phyloP scores from a whole-genome alignment of 2,797 vertebrate species.

The Tokudaia tokunoshimensis region DNA sequence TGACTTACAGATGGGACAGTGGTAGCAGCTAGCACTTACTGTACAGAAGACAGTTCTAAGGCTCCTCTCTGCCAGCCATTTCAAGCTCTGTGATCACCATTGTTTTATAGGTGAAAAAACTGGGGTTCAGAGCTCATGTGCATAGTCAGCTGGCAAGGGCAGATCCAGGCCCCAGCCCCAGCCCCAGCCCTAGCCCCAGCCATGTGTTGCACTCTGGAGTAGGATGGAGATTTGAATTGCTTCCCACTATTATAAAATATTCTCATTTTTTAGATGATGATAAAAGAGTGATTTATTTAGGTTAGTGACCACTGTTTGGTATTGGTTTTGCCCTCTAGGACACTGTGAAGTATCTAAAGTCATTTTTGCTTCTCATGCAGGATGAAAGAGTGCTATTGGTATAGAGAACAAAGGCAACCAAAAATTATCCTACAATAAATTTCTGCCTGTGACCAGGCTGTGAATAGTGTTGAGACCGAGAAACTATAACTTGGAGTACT shows the following conservation, averaged over 20 bases:
- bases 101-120: not conserved
- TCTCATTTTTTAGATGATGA: not conserved
- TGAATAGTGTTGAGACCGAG: not conserved
- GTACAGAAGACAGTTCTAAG: not conserved
- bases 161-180: not conserved
- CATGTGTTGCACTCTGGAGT: not conserved
- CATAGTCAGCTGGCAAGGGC: too few species aligned
- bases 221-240: not conserved
- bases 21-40: not conserved
- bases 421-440: not conserved
- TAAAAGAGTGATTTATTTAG: conserved; percentile 19
- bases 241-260: not conserved
- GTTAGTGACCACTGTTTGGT: not conserved
- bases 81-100: not conserved
- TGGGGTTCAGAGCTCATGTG: not conserved
- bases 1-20: not conserved
- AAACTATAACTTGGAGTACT: not conserved
- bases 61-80: not conserved
- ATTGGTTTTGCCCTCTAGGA: not conserved
- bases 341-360: not conserved
- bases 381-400: not conserved
- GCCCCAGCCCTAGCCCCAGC: not conserved
- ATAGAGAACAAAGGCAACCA: not conserved
- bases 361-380: not conserved
- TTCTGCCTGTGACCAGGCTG: not conserved